These are phyloP conservation scores for Sakesphorus luctuosus DNA, from an alignment of 2,113 vertebrate genomes.

Conservation along the genomic window DNA sequence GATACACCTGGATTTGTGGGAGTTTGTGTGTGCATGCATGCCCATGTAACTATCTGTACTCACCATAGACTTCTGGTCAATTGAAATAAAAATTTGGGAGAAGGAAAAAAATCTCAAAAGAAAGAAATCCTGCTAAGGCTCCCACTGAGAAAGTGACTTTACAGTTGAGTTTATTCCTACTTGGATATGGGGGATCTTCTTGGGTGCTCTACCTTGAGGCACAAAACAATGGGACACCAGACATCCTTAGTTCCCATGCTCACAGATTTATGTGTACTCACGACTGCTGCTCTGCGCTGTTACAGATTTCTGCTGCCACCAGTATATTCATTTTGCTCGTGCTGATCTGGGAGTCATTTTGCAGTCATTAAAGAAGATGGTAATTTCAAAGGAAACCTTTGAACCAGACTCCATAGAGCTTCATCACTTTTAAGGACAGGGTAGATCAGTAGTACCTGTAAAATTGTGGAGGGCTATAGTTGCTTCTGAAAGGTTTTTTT, in stretches of 20 bases:
- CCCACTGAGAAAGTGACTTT: background rate
- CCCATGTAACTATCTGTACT: background rate
- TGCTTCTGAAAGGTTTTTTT: background rate
- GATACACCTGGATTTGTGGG: background rate
- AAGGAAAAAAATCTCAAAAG: background rate
- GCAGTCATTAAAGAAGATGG: background rate
- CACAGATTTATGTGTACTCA: background rate
- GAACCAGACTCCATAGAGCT: background rate
- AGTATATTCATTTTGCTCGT: background rate
- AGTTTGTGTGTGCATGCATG: accelerated
- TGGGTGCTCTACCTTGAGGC: background rate
- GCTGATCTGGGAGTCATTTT: background rate
- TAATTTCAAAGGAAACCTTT: background rate
- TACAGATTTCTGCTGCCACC: background rate
- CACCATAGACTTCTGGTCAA: background rate
- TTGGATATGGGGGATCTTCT: background rate
- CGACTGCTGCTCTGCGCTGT: background rate
- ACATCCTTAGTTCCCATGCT: background rate
- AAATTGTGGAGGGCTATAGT: background rate
- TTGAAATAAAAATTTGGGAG: background rate
- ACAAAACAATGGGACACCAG: background rate
- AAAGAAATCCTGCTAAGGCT: background rate
- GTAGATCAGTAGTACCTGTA: background rate
- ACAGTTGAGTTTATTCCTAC: background rate
- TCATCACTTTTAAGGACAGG: background rate